Base-by-base conservation (phyloP, 2,888 invertebrate species). In the Calephelis perditalis region DNA sequence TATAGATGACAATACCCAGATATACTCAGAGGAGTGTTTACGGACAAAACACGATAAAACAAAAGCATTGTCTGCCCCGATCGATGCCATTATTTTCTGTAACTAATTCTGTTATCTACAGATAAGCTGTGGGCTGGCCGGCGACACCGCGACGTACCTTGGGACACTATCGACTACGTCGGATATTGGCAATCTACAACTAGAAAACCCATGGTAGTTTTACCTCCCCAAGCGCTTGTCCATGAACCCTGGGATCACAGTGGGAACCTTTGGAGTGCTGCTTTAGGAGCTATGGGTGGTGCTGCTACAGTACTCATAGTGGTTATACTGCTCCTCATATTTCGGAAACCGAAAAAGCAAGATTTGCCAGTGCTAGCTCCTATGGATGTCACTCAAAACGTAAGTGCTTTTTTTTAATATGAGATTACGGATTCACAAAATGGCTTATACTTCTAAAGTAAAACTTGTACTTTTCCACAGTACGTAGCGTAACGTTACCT, bases 61-160 rank as follows among this genome's bases (percentile, higher is more conserved):
- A 49, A 49, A 26, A 26, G 26, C 49, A 49, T 35, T 49, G 49
- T 49, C 49, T 49, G 49, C 26, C 15, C 26, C 49, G 49, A 49
- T 49, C 49, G 49, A 49, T 49, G 49, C 9, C 26, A 10, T 49
- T 49, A 49, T 49, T 49, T 49, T 26, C 86, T 86, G 82, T 75
- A 75, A 74, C 75, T 84, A 86, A 86, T 82, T 78, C 81, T 66
- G 82, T 88, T 89, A 88, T 88, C 88, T 78, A 65, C 76, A 87
- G 88, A 88, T 88, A 88, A 88, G 81, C 80, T 72, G 77, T 81
- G 86, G 86, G 75, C 77, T 75, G 79, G 77, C 68, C 73, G 78
- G 70, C 75, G 73, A 63, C 74, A 73, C 70, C 73, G 71, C 68
- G 78, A 74, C 74, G 76, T 74, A 72, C 75, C 76, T 70, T 75